phyloP scores from a whole-genome alignment of 2,797 vertebrate genomes.

The Linurgus olivaceus region DNA sequence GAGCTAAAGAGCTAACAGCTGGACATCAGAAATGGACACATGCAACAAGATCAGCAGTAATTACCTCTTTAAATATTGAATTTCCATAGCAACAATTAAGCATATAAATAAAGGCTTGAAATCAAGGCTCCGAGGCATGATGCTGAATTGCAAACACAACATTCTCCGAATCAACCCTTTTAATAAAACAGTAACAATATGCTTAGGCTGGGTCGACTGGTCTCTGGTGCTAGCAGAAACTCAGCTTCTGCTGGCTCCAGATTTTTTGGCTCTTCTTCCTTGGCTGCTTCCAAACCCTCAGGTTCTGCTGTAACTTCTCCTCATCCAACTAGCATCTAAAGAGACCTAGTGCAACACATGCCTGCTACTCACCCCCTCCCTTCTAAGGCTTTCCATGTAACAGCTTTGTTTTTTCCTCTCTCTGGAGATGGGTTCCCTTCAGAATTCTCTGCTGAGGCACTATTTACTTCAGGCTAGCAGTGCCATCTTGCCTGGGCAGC shows the following conservation, averaged over 20 bases:
- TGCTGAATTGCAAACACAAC: slow-evolving; percentile 74
- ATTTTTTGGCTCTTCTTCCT: slow-evolving; percentile 33
- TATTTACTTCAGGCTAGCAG: neutral
- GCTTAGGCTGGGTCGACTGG: slow-evolving; percentile 42
- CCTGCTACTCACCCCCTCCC: neutral
- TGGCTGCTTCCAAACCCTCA: slow-evolving; percentile 21
- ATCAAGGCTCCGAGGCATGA: slow-evolving; percentile 74
- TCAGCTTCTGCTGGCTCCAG: slow-evolving; percentile 26
- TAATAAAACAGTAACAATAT: slow-evolving; percentile 75
- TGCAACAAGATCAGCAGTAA: slow-evolving; percentile 87
- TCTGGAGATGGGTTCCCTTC: neutral
- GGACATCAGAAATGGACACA: slow-evolving; percentile 87
- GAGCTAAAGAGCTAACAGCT: slow-evolving; percentile 88
- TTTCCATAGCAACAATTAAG: slow-evolving; percentile 86
- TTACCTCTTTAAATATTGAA: slow-evolving; percentile 87
- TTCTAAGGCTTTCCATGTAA: neutral
- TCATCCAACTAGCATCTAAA: neutral
- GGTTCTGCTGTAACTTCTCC: slow-evolving; percentile 24
- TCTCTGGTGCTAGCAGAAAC: slow-evolving; percentile 39
- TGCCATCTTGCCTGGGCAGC: neutral
- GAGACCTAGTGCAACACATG: neutral
- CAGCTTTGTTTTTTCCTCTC: neutral
- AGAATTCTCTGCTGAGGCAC: neutral
- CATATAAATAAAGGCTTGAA: slow-evolving; percentile 81
- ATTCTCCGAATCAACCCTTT: slow-evolving; percentile 74